Base-by-base conservation (phyloP, 2,797 vertebrate genomes). In the Lepidocolaptes lacrymiger region DNA sequence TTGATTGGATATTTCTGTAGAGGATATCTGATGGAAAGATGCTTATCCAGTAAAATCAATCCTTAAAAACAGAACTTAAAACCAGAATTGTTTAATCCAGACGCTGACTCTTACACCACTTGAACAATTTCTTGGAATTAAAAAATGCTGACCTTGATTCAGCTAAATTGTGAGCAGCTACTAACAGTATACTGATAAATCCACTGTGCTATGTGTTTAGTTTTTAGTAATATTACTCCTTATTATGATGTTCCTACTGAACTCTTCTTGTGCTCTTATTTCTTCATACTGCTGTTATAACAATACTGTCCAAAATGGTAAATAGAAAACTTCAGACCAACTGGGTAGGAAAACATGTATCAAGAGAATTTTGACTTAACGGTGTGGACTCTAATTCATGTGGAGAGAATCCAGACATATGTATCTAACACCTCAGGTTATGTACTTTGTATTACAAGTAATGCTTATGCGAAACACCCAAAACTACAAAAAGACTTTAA, bases 401-500 rank as follows among this genome's bases (percentile, higher is more conserved):
- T 30, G 74, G 81, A 91, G n/a, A 64, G 11, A 56, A 46, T 66
- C 36, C 69, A 88, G 71, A 23, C 43, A 15, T 41, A 67, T 27
- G 30, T 22, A 81, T 59, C 46, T 82, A 77, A 75, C 49, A 84
- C 72, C 85, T 84, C 52, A 51, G 73, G 91, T 63, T 88, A 86
- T 80, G 52, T 86, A 61, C 30, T 93, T 90, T 93, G 61, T 28
- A 32, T 89, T 89, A n/a, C 28, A 91, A 66, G 43, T 36, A 89
- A 77, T 64, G 63, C 56, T 94, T 82, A 82, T 61, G 67, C 51
- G 81, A 92, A 82, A 51, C 13, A 84, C 46, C 56, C 49, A 77
- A 86, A 93, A 36, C 22, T 37, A 62, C 39, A 73, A 63, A 71
- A 77, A 77, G 4, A 56, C 10, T 94, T 92, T 93, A 95, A 93